Base-by-base conservation (phyloP, 2,797 vertebrate genomes). In the Cuniculus paca region DNA sequence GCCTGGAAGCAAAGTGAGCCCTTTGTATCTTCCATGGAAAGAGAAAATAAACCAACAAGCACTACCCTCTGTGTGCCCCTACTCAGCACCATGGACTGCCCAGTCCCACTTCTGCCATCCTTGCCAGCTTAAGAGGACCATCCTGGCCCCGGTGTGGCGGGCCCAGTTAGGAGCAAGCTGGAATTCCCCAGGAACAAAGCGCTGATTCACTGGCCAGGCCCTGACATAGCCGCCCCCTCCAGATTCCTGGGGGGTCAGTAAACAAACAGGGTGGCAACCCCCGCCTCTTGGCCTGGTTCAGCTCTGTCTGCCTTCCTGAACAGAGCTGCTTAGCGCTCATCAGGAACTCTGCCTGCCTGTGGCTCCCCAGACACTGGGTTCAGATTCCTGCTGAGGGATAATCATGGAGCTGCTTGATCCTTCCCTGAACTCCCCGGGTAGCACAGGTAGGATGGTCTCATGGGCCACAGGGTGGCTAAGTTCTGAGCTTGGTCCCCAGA, bases 241-340 rank as follows among this genome's bases (percentile, higher is more conserved):
- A 42, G 98, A 99, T 99, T 99, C 98, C 98, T 98, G 94, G 98
- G 97, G 98, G 96, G 98, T 99, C 98, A 99, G 91, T 84, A 97
- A 96, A 97, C 83, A 92, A 96, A 96, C 92, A 88, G 98, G 96
- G 97, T 80, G 28, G 92, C 77, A 83, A 88, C 88, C 84, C 94
- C 90, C 0, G 4, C 95, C 54, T 97, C 89, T 92, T 74, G 92
- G 91, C n/a, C 75, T 95, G 68, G 84, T 58, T 93, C 89, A 68
- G 86, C 56, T 83, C 86, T 86, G 81, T 42, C n/a, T 79, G 78
- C 88, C 68, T 95, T 65, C 79, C 78, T 58, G 56, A 60, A 50
- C 2, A 1, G 83, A 24, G 17, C 94, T 80, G 36, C 89, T 96
- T 70, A 96, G 91, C 97, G 87, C n/a, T 72, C 89, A 50, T 95